Evolutionary conservation across 2,888 invertebrate genomes (phyloP), one percentile per base, ranked within the genome.

Genomic region (Scaptomyza reducta): DNA sequence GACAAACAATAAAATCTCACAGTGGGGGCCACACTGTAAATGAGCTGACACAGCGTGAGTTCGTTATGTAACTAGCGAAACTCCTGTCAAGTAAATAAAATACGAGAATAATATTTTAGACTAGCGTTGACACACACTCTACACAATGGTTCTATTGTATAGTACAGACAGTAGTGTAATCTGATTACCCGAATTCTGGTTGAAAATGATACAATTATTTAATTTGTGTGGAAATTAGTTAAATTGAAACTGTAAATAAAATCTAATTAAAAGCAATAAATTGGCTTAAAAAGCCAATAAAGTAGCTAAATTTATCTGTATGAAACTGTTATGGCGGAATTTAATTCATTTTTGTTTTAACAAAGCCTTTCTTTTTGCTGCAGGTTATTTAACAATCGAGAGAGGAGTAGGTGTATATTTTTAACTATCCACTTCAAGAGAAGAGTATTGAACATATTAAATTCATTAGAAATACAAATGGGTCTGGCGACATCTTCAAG

Each of bases 401-500:
- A 16, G 3, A 40, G 31, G 18, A 22, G 5, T 14, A 1, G 10
- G 7, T 2, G 7, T 6, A 13, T 9, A 3, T 16, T 7, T 29
- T 7, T 29, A 44, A 35, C 31, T 11, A 35, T 44, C 18, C 45
- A 13, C 5, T 38, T 40, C 29, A 11, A 3, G 14, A 33, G 38
- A 29, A 49, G 40, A 55, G 44, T 45, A 25, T 42, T n/a, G 57
- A 51, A 68, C 58, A 57, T 44, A 64, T 69, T 61, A 63, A 68
- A 70, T 74, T 77, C 75, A 79, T 84, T 84, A 77, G 56, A 72
- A 77, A 87, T 84, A 77, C 79, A 87, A 87, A 84, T 84, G 44
- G 71, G 41, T 44, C 25, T 74, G 71, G 64, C 72, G 66, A 69
- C 69, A 77, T 59, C 60, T 77, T 85, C 87, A 84, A 87, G 87